A percentile compares a stretch with the other conserved stretches of the same genome.
phyloP scores from a whole-genome alignment of 2,797 vertebrate genomes.

The Crenichthys baileyi region DNA sequence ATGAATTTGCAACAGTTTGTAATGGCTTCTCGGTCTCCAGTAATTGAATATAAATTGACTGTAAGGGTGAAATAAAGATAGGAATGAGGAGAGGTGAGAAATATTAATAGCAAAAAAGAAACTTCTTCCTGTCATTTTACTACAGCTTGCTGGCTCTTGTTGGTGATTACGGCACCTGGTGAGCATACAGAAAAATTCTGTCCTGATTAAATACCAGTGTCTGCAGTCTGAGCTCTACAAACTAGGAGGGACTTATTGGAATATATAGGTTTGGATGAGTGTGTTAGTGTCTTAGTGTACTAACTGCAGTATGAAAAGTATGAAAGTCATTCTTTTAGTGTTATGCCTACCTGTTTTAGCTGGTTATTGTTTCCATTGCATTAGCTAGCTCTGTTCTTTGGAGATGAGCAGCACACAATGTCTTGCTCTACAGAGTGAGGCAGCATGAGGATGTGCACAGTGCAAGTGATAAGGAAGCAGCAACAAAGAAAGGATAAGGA shows the following conservation, averaged over 20 bases:
- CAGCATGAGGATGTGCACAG: constrained; percentile 43
- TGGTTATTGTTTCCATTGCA: constrained; percentile 72
- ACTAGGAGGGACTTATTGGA: constrained; percentile 60
- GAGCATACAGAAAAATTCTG: constrained; percentile 65
- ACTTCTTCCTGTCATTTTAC: constrained; percentile 55
- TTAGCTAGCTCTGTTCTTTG: constrained; percentile 62
- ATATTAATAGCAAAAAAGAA: constrained; percentile 34
- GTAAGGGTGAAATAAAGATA: constrained; percentile 66
- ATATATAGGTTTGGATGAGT: constrained; percentile 51
- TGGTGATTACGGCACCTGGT: constrained; percentile 61
- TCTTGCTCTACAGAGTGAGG: constrained; percentile 65
- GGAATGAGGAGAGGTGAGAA: constrained; percentile 25
- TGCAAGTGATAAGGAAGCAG: constrained; percentile 33
- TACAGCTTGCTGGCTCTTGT: constrained; percentile 56
- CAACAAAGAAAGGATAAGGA: constrained; percentile 36
- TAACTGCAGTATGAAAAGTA: constrained; percentile 24
- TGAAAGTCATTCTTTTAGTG: constrained; percentile 51
- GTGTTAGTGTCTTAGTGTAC: constrained; percentile 42
- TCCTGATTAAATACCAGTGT: constrained; percentile 62
- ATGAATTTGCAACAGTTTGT: constrained; percentile 36
- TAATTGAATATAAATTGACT: constrained; percentile 68
- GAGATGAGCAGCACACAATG: constrained; percentile 66
- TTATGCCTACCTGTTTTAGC: constrained; percentile 61
- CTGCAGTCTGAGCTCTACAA: constrained; percentile 60
- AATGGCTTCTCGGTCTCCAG: constrained; percentile 46